These are phyloP conservation scores for Thalassophryne amazonica DNA, from an alignment of 2,797 vertebrate species.

Conservation along the genomic window DNA sequence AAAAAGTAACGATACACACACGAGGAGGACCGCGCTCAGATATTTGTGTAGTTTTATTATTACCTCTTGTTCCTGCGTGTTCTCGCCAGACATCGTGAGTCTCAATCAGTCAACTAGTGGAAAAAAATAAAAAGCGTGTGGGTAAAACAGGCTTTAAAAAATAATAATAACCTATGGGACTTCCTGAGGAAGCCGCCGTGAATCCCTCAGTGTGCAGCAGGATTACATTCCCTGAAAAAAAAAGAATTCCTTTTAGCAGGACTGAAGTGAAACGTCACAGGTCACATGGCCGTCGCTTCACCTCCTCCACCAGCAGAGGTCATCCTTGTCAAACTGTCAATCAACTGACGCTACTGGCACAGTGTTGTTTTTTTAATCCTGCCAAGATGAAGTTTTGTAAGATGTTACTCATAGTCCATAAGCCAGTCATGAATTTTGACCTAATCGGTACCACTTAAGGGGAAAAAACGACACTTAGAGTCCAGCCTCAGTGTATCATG, in stretches of 20 bases:
- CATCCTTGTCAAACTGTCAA: neutral
- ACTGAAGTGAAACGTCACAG: conserved; percentile 60
- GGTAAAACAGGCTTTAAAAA: conserved; percentile 4
- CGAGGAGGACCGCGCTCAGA: neutral
- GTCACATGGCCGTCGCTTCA: conserved; percentile 63
- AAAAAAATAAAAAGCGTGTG: neutral
- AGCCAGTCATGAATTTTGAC: too few species aligned
- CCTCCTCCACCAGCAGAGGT: conserved; percentile 6
- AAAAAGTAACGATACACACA: neutral
- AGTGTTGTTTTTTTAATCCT: too few species aligned
- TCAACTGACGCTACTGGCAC: too few species aligned
- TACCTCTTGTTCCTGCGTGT: conserved; percentile 60
- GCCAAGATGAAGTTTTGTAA: too few species aligned
- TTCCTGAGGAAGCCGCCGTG: conserved; percentile 65
- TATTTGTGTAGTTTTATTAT: neutral
- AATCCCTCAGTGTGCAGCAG: conserved; percentile 53
- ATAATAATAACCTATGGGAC: conserved; percentile 57
- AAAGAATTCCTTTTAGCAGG: conserved; percentile 60
- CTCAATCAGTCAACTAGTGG: neutral
- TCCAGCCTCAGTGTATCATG: too few species aligned
- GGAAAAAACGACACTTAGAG: too few species aligned
- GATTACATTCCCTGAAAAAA: conserved; percentile 57
- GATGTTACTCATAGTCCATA: too few species aligned
- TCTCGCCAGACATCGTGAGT: conserved; percentile 58
- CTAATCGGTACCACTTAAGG: too few species aligned